These are phyloP conservation scores for Calliopsis andreniformis DNA, from an alignment of 1,140 invertebrate species.

Conservation along the genomic window DNA sequence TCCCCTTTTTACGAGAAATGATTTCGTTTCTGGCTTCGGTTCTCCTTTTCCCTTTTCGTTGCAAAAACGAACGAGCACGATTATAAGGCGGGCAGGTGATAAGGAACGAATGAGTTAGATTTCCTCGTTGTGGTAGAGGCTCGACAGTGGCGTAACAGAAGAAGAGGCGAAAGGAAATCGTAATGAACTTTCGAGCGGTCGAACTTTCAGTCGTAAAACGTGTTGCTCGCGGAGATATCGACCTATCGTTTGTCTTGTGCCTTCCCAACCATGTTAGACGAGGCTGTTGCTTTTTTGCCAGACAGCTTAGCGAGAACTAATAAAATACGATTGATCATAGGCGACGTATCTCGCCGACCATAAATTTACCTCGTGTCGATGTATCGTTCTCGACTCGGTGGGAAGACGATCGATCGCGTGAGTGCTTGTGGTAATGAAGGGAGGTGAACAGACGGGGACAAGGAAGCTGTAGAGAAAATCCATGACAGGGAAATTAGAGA, in stretches of 20 bases:
- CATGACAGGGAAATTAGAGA: too few species aligned
- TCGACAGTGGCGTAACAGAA: too few species aligned
- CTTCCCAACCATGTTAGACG: background rate
- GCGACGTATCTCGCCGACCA: conserved; percentile 14
- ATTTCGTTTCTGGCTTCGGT: too few species aligned
- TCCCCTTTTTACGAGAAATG: too few species aligned
- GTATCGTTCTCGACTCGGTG: conserved; percentile 2
- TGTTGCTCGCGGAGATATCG: background rate
- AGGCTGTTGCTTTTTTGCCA: background rate
- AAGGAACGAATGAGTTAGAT: too few species aligned
- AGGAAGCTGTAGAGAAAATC: background rate
- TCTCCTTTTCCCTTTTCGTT: too few species aligned
- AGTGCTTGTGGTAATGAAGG: background rate
- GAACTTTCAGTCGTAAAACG: too few species aligned
- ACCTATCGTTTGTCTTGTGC: background rate
- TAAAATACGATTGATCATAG: conserved; percentile 24
- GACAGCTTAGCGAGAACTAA: background rate
- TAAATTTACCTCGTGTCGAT: conserved; percentile 24
- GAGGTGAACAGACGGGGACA: background rate
- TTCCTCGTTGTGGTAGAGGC: too few species aligned
- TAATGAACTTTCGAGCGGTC: background rate
- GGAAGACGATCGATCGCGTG: conserved; percentile 38
- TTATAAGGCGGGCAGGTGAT: too few species aligned
- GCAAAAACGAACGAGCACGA: too few species aligned
- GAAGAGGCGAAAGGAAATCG: background rate